Conservation (phyloP, 2,888 invertebrate species). For the Cephus runcator region DNA sequence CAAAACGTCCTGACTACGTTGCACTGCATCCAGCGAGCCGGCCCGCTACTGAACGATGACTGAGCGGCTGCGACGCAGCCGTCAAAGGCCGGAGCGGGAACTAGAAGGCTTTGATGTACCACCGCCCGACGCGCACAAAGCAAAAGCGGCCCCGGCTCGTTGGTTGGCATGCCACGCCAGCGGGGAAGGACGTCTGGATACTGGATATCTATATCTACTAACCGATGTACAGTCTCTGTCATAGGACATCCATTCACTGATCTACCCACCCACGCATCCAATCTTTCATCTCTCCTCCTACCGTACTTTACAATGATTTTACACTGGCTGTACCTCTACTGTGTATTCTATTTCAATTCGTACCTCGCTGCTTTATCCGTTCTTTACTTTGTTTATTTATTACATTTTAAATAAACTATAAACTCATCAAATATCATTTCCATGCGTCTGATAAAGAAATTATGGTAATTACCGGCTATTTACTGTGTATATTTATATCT, state of each 20-base stretch:
- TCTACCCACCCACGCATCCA: neutral
- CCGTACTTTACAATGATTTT: neutral
- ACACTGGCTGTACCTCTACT: neutral
- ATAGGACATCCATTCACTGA: neutral
- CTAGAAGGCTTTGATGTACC: conserved; percentile 64
- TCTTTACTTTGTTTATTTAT: neutral
- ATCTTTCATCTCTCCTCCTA: neutral
- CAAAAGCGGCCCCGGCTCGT: conserved; percentile 59
- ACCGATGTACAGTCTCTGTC: neutral
- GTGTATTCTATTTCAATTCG: neutral
- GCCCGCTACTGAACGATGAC: conserved; percentile 63
- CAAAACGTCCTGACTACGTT: conserved; percentile 29
- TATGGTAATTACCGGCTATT: neutral
- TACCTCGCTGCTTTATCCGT: neutral
- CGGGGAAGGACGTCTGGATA: conserved; percentile 27
- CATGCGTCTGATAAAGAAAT: neutral
- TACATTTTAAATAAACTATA: neutral
- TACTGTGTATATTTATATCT: neutral
- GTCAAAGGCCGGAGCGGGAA: conserved; percentile 63
- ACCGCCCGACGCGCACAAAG: conserved; percentile 64
- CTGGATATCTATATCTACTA: conserved; percentile 15
- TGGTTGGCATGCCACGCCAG: conserved; percentile 52
- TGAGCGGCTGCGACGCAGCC: conserved; percentile 62
- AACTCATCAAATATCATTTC: neutral
- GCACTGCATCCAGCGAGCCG: conserved; percentile 36